Base-by-base conservation (phyloP, 2,888 invertebrate genomes). In the Neuroscelio doddi region DNA sequence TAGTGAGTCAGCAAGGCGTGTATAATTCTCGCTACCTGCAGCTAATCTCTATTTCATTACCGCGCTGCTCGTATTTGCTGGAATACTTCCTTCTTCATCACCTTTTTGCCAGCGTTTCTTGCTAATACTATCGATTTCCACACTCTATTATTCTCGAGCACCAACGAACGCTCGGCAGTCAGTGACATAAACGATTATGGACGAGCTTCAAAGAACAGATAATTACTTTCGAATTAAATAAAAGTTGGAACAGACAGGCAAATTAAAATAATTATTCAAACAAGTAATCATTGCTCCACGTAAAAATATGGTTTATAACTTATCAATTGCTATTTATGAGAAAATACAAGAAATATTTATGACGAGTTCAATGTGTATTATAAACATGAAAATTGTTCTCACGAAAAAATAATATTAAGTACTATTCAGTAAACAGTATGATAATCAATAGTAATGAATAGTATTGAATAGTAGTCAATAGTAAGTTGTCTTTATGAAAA, bases 1-100 rank as follows among this genome's bases (percentile, higher is more conserved):
- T 27, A 21, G 44, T 29, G 44, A 27, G 44, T 44, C 27, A 14
- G 44, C 44, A 27, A 44, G 44, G 44, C 44, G 44, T 44, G 26
- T 44, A 21, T 27, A 44, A 27, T 44, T 44, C 44, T 27, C 14
- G 44, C 21, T 29, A 12, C 29, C 29, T 44, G 27, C 27, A 4
- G 27, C 44, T 44, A 27, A 44, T 44, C 44, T 26, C 29, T 44
- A 44, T 44, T 29, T 44, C 29, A 44, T 44, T 26, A 29, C 26
- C 27, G 29, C 14, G 29, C 21, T 27, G 4, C 32, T 30, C 27
- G 15, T 30, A 29, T 32, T 32, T 30, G 4, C 27, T 27, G 16
- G 12, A 44, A 12, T 12, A 12, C 42, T 38, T 38, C 36, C 12
- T 38, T 27, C 29, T 27, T 15, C 27, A 8, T 44, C 42, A 14